Evolutionary conservation across 2,113 vertebrate genomes (phyloP), one percentile per base, ranked within the genome.

Genomic region (Columbina picui): DNA sequence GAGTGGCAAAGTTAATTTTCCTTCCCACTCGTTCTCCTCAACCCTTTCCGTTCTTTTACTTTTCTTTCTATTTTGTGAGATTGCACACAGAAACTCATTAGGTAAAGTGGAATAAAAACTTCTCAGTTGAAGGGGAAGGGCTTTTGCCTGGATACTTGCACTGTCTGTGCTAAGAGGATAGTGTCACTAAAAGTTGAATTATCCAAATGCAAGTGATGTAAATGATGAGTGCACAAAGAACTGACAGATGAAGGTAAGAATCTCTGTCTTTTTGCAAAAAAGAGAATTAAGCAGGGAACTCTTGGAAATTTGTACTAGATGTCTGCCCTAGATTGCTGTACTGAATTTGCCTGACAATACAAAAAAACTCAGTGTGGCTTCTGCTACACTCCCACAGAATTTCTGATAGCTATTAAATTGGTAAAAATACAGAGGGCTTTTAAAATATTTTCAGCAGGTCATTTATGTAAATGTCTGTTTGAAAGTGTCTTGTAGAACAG

Each of bases 321-420:
- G 11, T 83, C 55, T 50, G 18, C 25, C 27, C 26, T 77, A 57
- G 36, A 52, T 41, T 0, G 0, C 19, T 55, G 34, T 68, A 60
- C 27, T 68, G 5, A 71, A 55, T 63, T 77, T 52, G 69, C 15
- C 11, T 86, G 43, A 82, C 17, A 41, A 27, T 52, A 52, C 9
- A 49, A 39, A n/a, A 38, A 25, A 10, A 3, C 0, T 0, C 26
- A 18, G 32, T 65, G 34, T 1, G 1, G 10, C 63, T 64, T 64
- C 53, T 84, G 27, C 52, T 87, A 30, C 34, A 55, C 36, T 87
- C 55, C 19, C 41, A 50, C 21, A 55, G 38, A 84, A 84, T 81
- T 89, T 68, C 59, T 94, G 21, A 5, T 64, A 79, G n/a, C 15
- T 67, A 14, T 71, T 82, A 53, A 29, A 43, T 79, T 68, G 50